These are phyloP conservation scores for Aulostomus chinensis DNA, from an alignment of 2,797 vertebrate species.

Conservation along the genomic window DNA sequence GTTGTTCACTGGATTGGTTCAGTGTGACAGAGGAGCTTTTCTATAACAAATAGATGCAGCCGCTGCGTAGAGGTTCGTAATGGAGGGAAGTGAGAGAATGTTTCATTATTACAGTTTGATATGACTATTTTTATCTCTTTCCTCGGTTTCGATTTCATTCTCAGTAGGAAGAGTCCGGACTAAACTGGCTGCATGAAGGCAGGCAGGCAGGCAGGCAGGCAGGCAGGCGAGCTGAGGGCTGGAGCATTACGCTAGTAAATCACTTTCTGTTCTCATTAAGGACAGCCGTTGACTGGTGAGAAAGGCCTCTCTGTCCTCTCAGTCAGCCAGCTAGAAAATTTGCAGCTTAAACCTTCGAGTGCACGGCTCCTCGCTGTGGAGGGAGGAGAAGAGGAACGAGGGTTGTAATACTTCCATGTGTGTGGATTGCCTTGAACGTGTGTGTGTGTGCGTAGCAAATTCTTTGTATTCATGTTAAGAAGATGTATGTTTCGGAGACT, in stretches of 20 bases:
- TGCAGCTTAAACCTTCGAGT: conserved; percentile 64
- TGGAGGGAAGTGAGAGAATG: conserved; percentile 25
- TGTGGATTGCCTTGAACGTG: no score
- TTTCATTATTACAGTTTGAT: conserved; percentile 44
- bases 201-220: conserved; percentile 46
- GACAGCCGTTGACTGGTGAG: conserved; percentile 75
- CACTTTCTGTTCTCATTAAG: conserved; percentile 81
- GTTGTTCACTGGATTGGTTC: neutral
- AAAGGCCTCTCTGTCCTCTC: conserved; percentile 76
- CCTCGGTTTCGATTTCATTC: conserved; percentile 45
- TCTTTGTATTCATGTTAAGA: no score
- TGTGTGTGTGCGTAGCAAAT: no score
- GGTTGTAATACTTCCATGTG: no score
- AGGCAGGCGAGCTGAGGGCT: conserved; percentile 49
- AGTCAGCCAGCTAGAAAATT: conserved; percentile 74
- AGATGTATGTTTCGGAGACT: no score
- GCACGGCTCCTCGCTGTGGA: conserved; percentile 42
- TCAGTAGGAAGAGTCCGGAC: conserved; percentile 36
- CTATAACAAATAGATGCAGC: conserved; percentile 17
- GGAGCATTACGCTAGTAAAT: conserved; percentile 78
- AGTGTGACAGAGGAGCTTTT: conserved; percentile 8
- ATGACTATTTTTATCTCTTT: conserved; percentile 2
- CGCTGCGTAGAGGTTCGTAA: conserved; percentile 34
- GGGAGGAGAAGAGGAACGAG: conserved; percentile 9
- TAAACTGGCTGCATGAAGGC: conserved; percentile 53